Evolutionary conservation across 2,888 invertebrate species (phyloP).

Genomic region (Platerodrilus igneus): DNA sequence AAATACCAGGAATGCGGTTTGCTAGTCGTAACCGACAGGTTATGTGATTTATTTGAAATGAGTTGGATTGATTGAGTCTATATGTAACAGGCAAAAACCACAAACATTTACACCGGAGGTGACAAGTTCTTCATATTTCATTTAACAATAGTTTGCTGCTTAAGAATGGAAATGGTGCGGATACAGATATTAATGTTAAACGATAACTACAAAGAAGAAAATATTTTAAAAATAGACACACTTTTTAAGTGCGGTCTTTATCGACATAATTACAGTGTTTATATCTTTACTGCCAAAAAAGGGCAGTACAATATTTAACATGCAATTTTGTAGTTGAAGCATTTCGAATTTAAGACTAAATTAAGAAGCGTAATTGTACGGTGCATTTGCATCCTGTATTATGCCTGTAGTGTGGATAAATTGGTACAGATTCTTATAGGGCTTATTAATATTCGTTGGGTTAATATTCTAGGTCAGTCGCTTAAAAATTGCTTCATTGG

Average conservation of each 20-base stretch:
- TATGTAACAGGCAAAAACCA: constrained; percentile 12
- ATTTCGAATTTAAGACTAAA: constrained; percentile 17
- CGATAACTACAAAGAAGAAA: no score
- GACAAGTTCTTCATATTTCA: constrained; percentile 22
- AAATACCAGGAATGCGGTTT: constrained; percentile 18
- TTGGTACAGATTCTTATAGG: constrained; percentile 11
- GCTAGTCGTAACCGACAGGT: constrained; percentile 17
- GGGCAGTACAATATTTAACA: constrained; percentile 14
- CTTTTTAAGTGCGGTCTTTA: constrained; percentile 10
- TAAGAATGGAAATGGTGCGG: no score
- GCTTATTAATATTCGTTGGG: constrained; percentile 11
- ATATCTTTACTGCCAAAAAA: constrained; percentile 13
- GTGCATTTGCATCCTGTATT: constrained; percentile 3
- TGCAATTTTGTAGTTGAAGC: constrained; percentile 11
- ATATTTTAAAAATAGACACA: constrained; percentile 6
- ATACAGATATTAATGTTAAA: no score
- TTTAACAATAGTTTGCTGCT: no score
- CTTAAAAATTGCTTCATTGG: no score
- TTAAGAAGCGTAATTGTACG: constrained; percentile 17
- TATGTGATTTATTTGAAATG: constrained; percentile 15
- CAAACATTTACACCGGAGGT: constrained; percentile 19
- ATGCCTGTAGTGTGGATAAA: constrained; percentile 2
- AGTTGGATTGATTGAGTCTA: constrained; percentile 17
- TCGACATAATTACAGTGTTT: constrained; percentile 10
- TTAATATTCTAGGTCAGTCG: constrained; percentile 10